Conservation (phyloP, 2,113 vertebrate species). For the Onychostoma macrolepis region DNA sequence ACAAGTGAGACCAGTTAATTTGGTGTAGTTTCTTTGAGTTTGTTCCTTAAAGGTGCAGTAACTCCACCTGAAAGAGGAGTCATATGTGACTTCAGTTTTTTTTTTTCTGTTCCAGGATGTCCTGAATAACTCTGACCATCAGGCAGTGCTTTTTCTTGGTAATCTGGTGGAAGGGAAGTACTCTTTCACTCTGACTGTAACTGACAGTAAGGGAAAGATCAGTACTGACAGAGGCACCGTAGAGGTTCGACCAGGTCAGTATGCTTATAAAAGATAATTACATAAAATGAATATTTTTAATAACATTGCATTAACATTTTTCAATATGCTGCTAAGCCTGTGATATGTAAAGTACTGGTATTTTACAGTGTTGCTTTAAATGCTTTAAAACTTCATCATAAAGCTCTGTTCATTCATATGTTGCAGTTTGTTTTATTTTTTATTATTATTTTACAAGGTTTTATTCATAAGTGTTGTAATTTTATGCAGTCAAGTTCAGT, state of each 20-base stretch:
- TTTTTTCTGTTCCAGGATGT: slow-evolving; percentile 83
- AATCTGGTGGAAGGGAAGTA: slow-evolving; percentile 95
- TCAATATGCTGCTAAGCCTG: not conserved
- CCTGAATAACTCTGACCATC: slow-evolving; percentile 93
- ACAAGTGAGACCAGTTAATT: not conserved
- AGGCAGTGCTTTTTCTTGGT: slow-evolving; percentile 89
- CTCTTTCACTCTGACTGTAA: slow-evolving; percentile 89
- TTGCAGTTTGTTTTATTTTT: no score
- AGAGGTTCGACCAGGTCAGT: slow-evolving; percentile 91
- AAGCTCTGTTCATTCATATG: not conserved
- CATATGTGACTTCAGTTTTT: slow-evolving; percentile 52
- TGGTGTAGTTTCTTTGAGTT: not conserved
- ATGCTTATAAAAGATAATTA: not conserved
- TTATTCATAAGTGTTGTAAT: no score
- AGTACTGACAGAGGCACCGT: slow-evolving; percentile 80
- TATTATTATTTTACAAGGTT: no score
- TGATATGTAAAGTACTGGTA: no score
- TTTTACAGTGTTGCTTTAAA: not conserved
- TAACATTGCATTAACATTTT: not conserved
- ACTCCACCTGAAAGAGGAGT: not conserved
- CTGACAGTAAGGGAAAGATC: slow-evolving; percentile 93
- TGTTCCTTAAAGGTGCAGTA: not conserved
- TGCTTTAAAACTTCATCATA: not conserved
- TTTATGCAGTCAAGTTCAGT: no score
- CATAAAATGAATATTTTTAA: not conserved